Evolutionary conservation across 2,797 vertebrate species (phyloP), one percentile per base, ranked within the genome.

Genomic region (Falco novaeseelandiae): DNA sequence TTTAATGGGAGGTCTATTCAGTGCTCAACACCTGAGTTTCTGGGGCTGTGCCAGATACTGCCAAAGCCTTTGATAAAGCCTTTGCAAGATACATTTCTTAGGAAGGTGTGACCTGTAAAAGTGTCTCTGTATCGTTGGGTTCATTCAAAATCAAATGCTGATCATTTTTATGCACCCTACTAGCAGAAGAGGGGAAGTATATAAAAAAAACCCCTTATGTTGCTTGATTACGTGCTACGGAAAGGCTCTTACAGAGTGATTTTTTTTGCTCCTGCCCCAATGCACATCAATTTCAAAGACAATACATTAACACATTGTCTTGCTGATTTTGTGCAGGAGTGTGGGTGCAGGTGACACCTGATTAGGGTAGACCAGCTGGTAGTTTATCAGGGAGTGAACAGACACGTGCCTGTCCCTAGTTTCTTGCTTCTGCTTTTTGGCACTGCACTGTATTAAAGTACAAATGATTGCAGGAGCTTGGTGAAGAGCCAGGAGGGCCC

Each of bases 111-210:
- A 76, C 84, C 89, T 81, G 38, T 73, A 26, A 62, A 89, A 92
- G 49, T 81, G 78, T 83, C 77, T 84, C 89, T 40, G 2, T 83
- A 74, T 82, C 18, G 4, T 5, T 76, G 85, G 65, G 55, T 92
- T 96, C 83, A 92, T 97, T 97, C 89, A 97, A 67, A 97, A 96
- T 96, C 97, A 97, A 91, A 97, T 95, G 58, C 88, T 92, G 85
- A 96, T 96, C 65, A 7, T 94, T 92, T 96, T 93, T 91, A 83
- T 97, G 93, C 95, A 94, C 84, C 91, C 94, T 85, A 90, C 95
- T 65, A 96, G 93, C 72, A 86, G 78, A 90, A 46, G 54, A 78
- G 85, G 83, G 52, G 80, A 89, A 73, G 51, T 49, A 82, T 72
- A 80, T 42, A 81, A 91, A 92, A 66, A 66, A 58, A 95, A 81